Evolutionary conservation across 1,140 invertebrate genomes (phyloP), one percentile per base, ranked within the genome.

Genomic region (Carposina sasakii): DNA sequence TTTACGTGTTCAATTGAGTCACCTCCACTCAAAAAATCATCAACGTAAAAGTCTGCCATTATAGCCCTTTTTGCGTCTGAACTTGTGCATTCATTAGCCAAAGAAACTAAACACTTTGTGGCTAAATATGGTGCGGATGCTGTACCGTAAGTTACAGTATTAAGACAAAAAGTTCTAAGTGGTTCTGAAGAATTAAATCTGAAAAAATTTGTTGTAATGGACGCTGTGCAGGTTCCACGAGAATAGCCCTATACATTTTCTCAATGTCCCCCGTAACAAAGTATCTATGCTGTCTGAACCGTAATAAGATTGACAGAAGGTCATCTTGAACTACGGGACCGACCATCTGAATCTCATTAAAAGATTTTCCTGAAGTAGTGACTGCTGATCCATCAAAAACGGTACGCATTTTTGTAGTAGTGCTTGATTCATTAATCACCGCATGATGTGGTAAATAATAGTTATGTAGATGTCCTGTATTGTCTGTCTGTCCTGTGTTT

Each of bases 371-470:
- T n/a, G 23, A 44, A 15, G 50, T 26, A 10, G 57, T 47, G 24
- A 43, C 39, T 2, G 30, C 19, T 2, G 63, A 67, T 0, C 45
- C 63, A 48, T 71, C 54, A 34, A 67, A 67, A 4, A 69, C 66
- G 17, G 58, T 54, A 23, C 67, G 17, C 8, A 71, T 16, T 44
- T 64, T 64, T 1, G 63, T 68, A 6, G 62, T 68, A 1, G 48
- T 23, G 22, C 57, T 63, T 1, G 37, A 30, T 21, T 52, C 42
- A 33, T 52, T 51, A 22, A 63, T 23, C 0, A 83, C 75, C 3
- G 40, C 43, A 21, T 72, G 71, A 52, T 85, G 73, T 8, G 71
- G 67, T 3, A 82, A 19, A 43, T 72, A 76, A 57, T 66, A 53
- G 13, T 36, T 26, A n/a, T n/a, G n/a, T n/a, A n/a, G n/a, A n/a